Evolutionary conservation across 2,888 invertebrate species (phyloP).

Genomic region (Colostygia pectinataria): DNA sequence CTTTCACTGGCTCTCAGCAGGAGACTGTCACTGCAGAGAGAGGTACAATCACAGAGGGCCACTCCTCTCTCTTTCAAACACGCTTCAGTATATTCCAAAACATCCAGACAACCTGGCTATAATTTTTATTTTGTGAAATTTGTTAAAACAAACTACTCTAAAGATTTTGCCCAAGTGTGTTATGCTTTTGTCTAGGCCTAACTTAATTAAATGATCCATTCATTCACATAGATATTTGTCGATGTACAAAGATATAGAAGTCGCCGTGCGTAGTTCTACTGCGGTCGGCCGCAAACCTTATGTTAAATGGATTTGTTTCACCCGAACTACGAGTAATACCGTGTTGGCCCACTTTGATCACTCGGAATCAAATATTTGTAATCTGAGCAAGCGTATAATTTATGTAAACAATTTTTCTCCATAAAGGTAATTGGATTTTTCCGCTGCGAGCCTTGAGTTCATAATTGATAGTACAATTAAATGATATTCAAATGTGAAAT

Average conservation of each 20-base stretch:
- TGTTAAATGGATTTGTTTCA: background rate
- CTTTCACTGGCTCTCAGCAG: too few species aligned
- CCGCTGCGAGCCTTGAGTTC: conserved; percentile 31
- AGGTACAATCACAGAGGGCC: too few species aligned
- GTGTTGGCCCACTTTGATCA: background rate
- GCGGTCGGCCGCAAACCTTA: too few species aligned
- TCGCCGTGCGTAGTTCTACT: too few species aligned
- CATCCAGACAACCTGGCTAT: too few species aligned
- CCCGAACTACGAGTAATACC: background rate
- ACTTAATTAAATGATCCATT: background rate
- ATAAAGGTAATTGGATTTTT: conserved; percentile 38
- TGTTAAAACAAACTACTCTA: too few species aligned
- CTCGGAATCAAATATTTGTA: conserved; percentile 5
- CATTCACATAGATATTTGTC: background rate
- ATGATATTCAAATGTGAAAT: conserved; percentile 39
- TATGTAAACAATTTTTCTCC: conserved; percentile 39
- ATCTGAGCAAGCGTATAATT: conserved; percentile 23
- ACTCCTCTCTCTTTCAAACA: too few species aligned
- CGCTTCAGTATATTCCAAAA: too few species aligned
- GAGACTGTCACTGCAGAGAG: too few species aligned
- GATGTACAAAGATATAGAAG: too few species aligned
- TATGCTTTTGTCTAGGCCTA: background rate
- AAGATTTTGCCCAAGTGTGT: too few species aligned
- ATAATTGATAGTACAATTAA: conserved; percentile 39
- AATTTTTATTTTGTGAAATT: too few species aligned